Evolutionary conservation across 2,797 vertebrate genomes (phyloP).

Genomic region (Glyptemys insculpta): DNA sequence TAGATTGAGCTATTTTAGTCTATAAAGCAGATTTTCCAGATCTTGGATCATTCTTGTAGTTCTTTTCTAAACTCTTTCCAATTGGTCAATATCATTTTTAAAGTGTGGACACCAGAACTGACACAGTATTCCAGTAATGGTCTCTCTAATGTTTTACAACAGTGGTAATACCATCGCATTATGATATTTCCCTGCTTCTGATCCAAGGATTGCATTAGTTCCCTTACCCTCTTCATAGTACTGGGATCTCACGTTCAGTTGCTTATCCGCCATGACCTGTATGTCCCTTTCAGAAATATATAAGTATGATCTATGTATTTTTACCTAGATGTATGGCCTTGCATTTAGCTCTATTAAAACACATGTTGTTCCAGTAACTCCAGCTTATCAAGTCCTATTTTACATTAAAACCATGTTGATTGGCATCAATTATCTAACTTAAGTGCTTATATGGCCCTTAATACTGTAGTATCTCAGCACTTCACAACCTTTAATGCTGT

Average conservation of each 20-base stretch:
- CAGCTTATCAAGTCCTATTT: background rate
- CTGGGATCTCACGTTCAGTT: background rate
- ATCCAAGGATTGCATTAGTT: conserved; percentile 16
- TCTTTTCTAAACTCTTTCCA: conserved; percentile 9
- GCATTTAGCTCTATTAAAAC: conserved; percentile 21
- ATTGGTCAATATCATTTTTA: background rate
- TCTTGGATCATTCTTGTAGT: background rate
- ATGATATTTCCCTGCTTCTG: conserved; percentile 31
- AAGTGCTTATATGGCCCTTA: background rate
- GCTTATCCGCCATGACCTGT: background rate
- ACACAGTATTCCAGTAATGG: background rate
- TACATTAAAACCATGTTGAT: background rate
- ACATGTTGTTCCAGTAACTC: background rate
- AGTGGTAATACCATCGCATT: background rate
- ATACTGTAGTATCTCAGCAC: background rate
- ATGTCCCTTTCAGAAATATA: background rate
- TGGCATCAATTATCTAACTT: background rate
- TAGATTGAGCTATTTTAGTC: conserved; percentile 23
- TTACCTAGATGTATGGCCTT: background rate
- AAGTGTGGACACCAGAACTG: background rate
- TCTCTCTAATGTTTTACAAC: conserved; percentile 31
- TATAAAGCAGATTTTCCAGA: conserved; percentile 27
- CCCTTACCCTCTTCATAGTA: background rate
- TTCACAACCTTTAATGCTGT: background rate
- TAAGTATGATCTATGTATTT: conserved; percentile 9